Conservation (phyloP, 2,113 vertebrate species). For the Psammodynastes pulverulentus region DNA sequence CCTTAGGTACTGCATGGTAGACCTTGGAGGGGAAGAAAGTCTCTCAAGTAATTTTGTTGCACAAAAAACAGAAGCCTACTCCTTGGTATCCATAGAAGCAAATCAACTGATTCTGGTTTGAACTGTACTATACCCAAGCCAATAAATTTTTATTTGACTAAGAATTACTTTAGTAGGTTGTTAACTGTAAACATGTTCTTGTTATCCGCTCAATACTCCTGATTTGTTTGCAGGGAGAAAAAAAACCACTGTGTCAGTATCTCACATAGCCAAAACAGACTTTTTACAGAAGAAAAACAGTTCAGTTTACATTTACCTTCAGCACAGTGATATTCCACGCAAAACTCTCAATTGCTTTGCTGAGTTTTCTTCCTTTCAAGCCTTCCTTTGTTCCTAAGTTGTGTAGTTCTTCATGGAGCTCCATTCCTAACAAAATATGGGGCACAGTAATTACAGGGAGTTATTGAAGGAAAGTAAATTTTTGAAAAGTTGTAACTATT, state of each 20-base stretch:
- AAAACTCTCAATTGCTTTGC: slow-evolving; percentile 79
- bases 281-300: neutral
- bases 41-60: neutral
- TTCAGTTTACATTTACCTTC: slow-evolving; percentile 66
- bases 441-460: neutral
- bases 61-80: neutral
- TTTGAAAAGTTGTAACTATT: neutral
- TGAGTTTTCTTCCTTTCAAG: slow-evolving; percentile 79
- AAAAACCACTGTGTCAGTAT: neutral
- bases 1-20: neutral
- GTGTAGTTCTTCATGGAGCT: slow-evolving; percentile 78
- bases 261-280: neutral
- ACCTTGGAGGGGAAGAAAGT: neutral
- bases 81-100: neutral
- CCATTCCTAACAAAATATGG: slow-evolving; percentile 71
- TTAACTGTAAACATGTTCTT: neutral
- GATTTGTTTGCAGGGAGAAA: neutral
- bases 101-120: neutral
- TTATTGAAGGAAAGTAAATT: neutral
- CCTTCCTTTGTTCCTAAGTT: slow-evolving; percentile 77
- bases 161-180: neutral
- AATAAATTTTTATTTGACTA: neutral
- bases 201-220: neutral
- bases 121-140: neutral
- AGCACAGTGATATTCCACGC: slow-evolving; percentile 82